Base-by-base conservation (phyloP, 2,888 invertebrate species). In the Drosophila silvestris region DNA sequence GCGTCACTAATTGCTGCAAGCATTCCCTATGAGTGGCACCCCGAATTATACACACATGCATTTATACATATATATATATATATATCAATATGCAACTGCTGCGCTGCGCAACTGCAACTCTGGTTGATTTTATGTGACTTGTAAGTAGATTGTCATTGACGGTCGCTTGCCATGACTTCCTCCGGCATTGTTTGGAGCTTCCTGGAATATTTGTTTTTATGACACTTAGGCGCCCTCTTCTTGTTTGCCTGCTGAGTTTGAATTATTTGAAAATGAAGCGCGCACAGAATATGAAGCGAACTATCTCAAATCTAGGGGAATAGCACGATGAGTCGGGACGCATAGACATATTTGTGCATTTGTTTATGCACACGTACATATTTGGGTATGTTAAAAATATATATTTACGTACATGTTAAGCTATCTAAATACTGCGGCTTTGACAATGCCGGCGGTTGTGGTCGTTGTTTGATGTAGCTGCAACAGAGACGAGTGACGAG, bases 61-160 rank as follows among this genome's bases (percentile, higher is more conserved):
- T n/a, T 6, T 10, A 10, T 2, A 35, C 7, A 54, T 10, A 12
- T 16, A 54, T 10, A 26, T 9, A 3, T 5, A 54, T 19, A 12
- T 16, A 28, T 28, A 52, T 32, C 35, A 52, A 37, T 22, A 26
- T 16, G 47, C 47, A 26, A 67, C 64, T 57, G 50, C 50, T 76
- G 70, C 54, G 63, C 60, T 53, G 71, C 62, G 60, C 74, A 69
- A 71, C 73, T 76, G 59, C 74, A 73, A 73, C 73, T 75, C 72
- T 90, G 89, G 90, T 89, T 89, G 90, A 89, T 87, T 89, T 84
- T 82, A 89, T 89, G 81, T 78, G 83, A 76, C 80, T 79, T 80
- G 72, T 66, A 59, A 77, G 81, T 77, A 76, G 77, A 76, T 70
- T 72, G 76, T 63, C 67, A 73, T 69, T 68, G 77, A 70, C 72